Evolutionary conservation across 1,140 invertebrate genomes (phyloP).

Genomic region (Fopius arisanus): DNA sequence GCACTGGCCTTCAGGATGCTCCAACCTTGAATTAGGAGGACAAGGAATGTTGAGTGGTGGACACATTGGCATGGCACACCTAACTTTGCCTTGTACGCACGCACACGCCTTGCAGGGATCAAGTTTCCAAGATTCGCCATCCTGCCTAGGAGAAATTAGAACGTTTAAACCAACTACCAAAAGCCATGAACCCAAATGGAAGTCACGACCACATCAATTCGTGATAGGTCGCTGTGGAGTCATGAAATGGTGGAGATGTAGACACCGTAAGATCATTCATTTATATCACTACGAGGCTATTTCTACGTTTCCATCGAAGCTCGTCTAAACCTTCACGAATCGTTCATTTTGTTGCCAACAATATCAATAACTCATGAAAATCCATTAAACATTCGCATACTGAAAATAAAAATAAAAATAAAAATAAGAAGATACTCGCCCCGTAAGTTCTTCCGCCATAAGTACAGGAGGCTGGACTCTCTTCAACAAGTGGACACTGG

Average conservation of each 20-base stretch:
- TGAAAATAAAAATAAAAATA: no score
- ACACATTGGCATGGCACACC: conserved; percentile 83
- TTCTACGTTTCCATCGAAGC: background rate
- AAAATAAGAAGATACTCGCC: conserved; percentile 66
- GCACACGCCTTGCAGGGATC: conserved; percentile 86
- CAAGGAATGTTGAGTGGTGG: conserved; percentile 70
- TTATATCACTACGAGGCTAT: background rate
- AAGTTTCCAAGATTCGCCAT: conserved; percentile 85
- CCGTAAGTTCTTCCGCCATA: conserved; percentile 71
- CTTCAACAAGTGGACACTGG: conserved; percentile 71
- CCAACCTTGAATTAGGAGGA: conserved; percentile 75
- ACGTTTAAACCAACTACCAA: conserved; percentile 48
- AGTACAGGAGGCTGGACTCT: conserved; percentile 72
- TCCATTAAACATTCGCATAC: no score
- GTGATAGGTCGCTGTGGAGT: conserved; percentile 3
- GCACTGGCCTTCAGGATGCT: conserved; percentile 79
- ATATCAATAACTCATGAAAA: no score
- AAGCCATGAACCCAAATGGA: background rate
- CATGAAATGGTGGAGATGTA: background rate
- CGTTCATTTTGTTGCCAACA: no score
- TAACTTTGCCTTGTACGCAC: conserved; percentile 80
- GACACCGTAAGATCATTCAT: no score
- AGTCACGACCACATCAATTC: background rate
- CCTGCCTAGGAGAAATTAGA: conserved; percentile 69
- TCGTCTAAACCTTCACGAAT: no score